Evolutionary conservation across 2,888 invertebrate genomes (phyloP).

Genomic region (Folsomia manolachei): DNA sequence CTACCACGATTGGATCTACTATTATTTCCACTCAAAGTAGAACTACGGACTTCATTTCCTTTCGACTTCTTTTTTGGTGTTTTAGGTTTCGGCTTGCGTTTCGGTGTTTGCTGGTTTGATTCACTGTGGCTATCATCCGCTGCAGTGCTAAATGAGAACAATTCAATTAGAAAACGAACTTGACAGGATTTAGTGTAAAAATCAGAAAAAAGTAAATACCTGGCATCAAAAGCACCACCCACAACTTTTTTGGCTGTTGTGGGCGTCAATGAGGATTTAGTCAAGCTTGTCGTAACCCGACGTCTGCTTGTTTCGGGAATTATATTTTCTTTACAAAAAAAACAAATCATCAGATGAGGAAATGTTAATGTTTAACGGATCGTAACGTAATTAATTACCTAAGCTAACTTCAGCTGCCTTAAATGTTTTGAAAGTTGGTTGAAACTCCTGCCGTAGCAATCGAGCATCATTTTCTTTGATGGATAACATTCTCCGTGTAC

Average conservation of each 20-base stretch:
- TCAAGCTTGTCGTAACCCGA: not conserved
- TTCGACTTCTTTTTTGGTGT: not conserved
- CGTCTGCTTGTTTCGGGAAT: conserved; percentile 37
- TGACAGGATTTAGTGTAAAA: too few species aligned
- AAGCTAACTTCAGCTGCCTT: conserved; percentile 48
- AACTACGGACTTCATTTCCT: not conserved
- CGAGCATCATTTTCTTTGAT: conserved; percentile 46
- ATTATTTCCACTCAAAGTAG: not conserved
- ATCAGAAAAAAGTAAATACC: conserved; percentile 20
- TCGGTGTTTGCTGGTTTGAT: not conserved
- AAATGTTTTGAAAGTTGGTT: conserved; percentile 11
- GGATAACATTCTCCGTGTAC: conserved; percentile 43
- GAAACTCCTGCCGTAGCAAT: conserved; percentile 36
- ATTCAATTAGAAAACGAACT: too few species aligned
- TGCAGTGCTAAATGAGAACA: not conserved
- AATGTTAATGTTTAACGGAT: not conserved
- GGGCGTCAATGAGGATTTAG: not conserved
- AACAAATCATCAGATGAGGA: not conserved
- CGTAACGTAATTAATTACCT: conserved; percentile 26
- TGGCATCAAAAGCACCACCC: conserved; percentile 42
- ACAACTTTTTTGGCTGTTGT: conserved; percentile 17
- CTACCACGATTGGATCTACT: not conserved
- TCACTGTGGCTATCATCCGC: not conserved
- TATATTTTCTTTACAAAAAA: conserved; percentile 35
- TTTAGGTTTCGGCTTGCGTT: not conserved